These are phyloP conservation scores for Pissodes strobi DNA, from an alignment of 1,140 invertebrate genomes.

Conservation along the genomic window DNA sequence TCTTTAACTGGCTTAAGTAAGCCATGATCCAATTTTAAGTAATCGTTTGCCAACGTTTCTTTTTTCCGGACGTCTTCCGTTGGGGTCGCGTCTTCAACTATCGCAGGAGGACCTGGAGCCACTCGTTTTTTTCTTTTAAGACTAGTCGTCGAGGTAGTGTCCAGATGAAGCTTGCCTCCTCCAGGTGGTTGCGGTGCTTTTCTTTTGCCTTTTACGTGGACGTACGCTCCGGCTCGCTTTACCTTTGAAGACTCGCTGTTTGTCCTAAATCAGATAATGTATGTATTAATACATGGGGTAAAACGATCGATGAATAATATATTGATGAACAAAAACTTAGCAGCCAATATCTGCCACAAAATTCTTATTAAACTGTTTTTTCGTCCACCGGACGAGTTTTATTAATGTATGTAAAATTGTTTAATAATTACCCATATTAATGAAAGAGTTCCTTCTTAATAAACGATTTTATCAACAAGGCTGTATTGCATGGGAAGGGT, in stretches of 20 bases:
- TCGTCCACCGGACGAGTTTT: too few relatives aligned
- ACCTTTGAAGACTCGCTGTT: conserved; percentile 62
- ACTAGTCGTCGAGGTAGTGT: conserved; percentile 47
- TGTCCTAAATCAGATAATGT: conserved; percentile 55
- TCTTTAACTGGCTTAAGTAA: conserved; percentile 54
- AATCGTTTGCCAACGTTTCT: conserved; percentile 55
- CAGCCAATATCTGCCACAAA: too few relatives aligned
- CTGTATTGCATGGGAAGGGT: too few relatives aligned
- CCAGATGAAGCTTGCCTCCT: conserved; percentile 28
- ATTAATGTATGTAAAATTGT: too few relatives aligned
- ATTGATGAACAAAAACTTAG: too few relatives aligned
- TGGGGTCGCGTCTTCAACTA: conserved; percentile 18
- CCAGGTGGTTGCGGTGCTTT: conserved; percentile 72
- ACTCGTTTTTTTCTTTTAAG: conserved; percentile 62
- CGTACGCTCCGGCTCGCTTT: conserved; percentile 57
- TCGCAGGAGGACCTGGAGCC: conserved; percentile 64
- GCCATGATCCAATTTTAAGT: conserved; percentile 58
- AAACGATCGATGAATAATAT: too few relatives aligned
- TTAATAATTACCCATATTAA: background rate
- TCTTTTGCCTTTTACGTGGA: conserved; percentile 74
- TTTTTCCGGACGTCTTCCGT: too few relatives aligned
- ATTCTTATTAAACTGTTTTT: conserved; percentile 25
- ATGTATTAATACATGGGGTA: too few relatives aligned
- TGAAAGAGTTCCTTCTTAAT: too few relatives aligned
- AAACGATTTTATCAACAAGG: too few relatives aligned